Percentiles rank a stretch among this genome's conserved stretches.
Evolutionary conservation across 2,888 invertebrate genomes (phyloP).

Genomic region (Parnassius mnemosyne): DNA sequence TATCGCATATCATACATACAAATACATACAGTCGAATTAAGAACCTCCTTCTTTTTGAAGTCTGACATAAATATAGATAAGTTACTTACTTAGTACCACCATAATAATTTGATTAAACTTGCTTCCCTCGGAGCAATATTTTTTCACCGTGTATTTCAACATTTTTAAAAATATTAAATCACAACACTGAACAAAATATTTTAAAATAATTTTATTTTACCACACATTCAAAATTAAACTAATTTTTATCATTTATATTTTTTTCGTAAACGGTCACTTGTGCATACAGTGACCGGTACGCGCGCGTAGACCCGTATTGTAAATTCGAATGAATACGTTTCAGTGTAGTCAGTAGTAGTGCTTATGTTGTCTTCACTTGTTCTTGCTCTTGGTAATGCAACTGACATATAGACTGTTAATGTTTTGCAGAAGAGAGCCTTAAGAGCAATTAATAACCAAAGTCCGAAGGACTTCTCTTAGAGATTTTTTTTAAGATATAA

Average conservation of each 20-base stretch:
- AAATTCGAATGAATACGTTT: conserved; percentile 34
- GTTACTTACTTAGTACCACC: conserved; percentile 61
- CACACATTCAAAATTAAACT: conserved; percentile 17
- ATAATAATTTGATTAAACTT: conserved; percentile 65
- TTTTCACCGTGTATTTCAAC: conserved; percentile 71
- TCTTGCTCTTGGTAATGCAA: too few relatives aligned
- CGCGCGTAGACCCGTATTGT: conserved; percentile 35
- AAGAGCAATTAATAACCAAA: too few relatives aligned
- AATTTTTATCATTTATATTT: conserved; percentile 12
- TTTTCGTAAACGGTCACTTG: conserved; percentile 11
- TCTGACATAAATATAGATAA: background rate
- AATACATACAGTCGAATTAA: too few relatives aligned
- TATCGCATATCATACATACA: too few relatives aligned
- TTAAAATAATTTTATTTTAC: conserved; percentile 13
- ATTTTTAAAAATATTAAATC: conserved; percentile 41
- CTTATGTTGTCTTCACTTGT: conserved; percentile 6
- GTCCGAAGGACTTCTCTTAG: too few relatives aligned
- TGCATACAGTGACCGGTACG: conserved; percentile 32
- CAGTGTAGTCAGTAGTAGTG: conserved; percentile 13
- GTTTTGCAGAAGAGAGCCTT: too few relatives aligned
- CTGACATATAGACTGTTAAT: too few relatives aligned
- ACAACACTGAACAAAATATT: conserved; percentile 23
- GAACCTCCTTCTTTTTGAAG: too few relatives aligned
- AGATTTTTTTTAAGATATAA: too few relatives aligned
- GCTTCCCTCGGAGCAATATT: conserved; percentile 71